These are phyloP conservation scores for Bergia sp. DNA, from an alignment of 92 coral and sea anemone genomes.

Conservation along the genomic window DNA sequence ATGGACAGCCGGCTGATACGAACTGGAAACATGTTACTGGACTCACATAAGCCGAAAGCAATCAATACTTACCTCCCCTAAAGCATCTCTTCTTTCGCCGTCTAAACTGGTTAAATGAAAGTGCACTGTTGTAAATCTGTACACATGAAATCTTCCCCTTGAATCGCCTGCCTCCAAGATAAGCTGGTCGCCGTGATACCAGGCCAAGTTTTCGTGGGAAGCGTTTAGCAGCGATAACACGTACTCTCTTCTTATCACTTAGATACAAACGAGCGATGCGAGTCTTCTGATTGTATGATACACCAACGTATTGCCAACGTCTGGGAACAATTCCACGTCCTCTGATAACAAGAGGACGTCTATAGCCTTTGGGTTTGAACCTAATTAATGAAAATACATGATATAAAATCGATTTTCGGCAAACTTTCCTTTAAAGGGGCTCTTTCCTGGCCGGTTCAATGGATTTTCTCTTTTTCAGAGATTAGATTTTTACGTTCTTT, in stretches of 20 bases:
- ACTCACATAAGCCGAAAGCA: background rate
- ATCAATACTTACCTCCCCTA: slow-evolving; percentile 29
- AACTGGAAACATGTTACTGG: background rate
- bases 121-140: slow-evolving; percentile 73
- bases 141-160: slow-evolving; percentile 81
- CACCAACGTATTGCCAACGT: slow-evolving; percentile 83
- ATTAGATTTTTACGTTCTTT: no score
- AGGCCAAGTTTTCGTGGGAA: slow-evolving; percentile 60
- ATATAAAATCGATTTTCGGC: background rate
- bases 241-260: slow-evolving; percentile 49
- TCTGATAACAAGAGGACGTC: slow-evolving; percentile 48
- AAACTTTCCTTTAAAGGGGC: background rate
- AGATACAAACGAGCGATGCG: slow-evolving; percentile 70
- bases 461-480: no score
- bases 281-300: slow-evolving; percentile 63
- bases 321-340: slow-evolving; percentile 52
- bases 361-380: slow-evolving; percentile 35
- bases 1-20: background rate
- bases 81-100: slow-evolving; percentile 85
- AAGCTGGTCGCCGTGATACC: slow-evolving; percentile 78
- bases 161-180: slow-evolving; percentile 75
- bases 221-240: slow-evolving; percentile 55
- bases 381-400: background rate
- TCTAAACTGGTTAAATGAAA: slow-evolving; percentile 74
- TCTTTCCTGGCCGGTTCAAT: no score